phyloP scores from a whole-genome alignment of 2,888 invertebrate species.

The Melanargia galathea region DNA sequence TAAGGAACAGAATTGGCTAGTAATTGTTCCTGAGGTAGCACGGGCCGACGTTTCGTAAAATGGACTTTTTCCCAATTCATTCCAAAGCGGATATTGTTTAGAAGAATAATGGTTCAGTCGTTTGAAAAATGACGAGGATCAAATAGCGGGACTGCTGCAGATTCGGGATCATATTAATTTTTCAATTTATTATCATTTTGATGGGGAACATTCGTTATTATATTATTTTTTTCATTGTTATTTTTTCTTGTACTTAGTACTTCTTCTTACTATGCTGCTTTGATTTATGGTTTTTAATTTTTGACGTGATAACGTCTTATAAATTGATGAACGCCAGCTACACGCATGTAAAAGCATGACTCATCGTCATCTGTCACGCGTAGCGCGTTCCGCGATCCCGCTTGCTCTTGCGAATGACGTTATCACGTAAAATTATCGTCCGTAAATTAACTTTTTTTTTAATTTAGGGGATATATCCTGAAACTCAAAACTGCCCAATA shows the following conservation, averaged over 20 bases:
- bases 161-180: conserved; percentile 7
- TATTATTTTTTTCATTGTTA: not conserved
- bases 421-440: too few species aligned
- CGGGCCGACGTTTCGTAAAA: conserved; percentile 1
- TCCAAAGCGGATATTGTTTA: conserved; percentile 16
- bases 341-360: too few species aligned
- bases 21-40: not conserved
- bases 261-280: not conserved
- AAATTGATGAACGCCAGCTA: too few species aligned
- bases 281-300: not conserved
- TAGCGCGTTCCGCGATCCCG: too few species aligned
- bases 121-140: conserved; percentile 12
- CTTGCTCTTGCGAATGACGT: too few species aligned
- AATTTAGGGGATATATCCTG: too few species aligned
- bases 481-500: too few species aligned
- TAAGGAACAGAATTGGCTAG: not conserved
- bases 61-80: conserved; percentile 11
- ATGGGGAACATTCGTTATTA: conserved; percentile 3
- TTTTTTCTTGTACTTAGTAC: not conserved
- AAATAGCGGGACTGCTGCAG: not conserved
- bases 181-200: conserved; percentile 11
- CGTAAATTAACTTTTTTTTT: too few species aligned
- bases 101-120: conserved; percentile 6
- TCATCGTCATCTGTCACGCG: too few species aligned
- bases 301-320: too few species aligned